Base-by-base conservation (phyloP, 1,140 invertebrate species). In the Lerema accius region DNA sequence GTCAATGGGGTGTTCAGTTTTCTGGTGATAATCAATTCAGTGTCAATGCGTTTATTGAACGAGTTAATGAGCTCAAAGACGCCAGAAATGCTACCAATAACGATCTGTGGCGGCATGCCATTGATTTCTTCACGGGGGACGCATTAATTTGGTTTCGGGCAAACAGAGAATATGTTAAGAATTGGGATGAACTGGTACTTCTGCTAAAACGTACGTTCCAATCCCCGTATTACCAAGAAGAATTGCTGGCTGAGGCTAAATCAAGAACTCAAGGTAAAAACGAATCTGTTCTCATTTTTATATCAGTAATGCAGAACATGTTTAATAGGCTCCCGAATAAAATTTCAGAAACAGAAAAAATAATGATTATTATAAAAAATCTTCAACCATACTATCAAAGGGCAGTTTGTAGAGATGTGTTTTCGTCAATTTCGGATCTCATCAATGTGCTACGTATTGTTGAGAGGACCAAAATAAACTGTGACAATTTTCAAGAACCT, bases 301-400 rank as follows among this genome's bases (percentile, higher is more conserved):
- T 83, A 3, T 66, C 80, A 1, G 51, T 70, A 11, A 74, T 84
- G 72, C 64, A 79, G 46, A 77, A 78, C 32, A 67, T 82, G 62
- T 82, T 86, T 65, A 69, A 70, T 58, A 53, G 76, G 11, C 49
- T 82, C 9, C 63, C 66, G 16, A 42, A 63, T 1, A 55, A 45
- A 11, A 68, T 75, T 10, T 48, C 68, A 3, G 73, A 80, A 63
- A 14, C 14, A 3, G 60, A n/a, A 71, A 67, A 71, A 51, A 37
- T 81, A 14, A 63, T 62, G 37, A 75, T 82, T 14, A 55, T n/a
- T n/a, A 81, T 0, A 63, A 43, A 83, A 83, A 53, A n/a, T n/a
- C 53, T 81, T 19, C 60, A 71, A 14, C 76, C 73, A 11, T 80
- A 75, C 45, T 80, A 73, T n/a, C n/a, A n/a, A n/a, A n/a, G n/a